Conservation (phyloP, 2,113 vertebrate genomes). For the Anarrhichthys ocellatus region DNA sequence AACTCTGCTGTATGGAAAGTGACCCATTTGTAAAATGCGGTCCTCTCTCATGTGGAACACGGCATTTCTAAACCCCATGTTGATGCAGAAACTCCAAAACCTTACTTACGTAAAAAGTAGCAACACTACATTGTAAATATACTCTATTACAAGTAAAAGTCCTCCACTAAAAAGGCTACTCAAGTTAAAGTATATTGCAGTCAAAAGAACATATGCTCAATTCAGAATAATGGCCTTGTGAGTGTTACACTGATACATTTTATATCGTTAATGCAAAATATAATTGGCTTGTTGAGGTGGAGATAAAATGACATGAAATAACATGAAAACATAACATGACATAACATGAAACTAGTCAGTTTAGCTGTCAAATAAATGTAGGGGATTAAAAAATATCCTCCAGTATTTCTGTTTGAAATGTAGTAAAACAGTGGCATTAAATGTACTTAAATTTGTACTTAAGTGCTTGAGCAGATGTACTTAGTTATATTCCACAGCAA, state of each 20-base stretch:
- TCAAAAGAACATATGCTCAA: neutral
- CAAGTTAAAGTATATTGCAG: neutral
- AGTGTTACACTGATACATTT: neutral
- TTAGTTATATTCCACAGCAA: neutral
- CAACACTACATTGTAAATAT: neutral
- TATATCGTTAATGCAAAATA: neutral
- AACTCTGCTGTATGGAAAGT: slow-evolving; percentile 18
- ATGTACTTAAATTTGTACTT: neutral
- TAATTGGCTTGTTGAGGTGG: neutral
- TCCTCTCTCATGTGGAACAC: slow-evolving; percentile 17
- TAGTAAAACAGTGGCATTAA: neutral
- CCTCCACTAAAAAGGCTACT: neutral
- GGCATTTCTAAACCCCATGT: slow-evolving; percentile 10
- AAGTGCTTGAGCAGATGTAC: neutral
- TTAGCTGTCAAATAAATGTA: neutral
- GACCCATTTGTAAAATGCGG: slow-evolving; percentile 25
- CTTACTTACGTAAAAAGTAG: neutral
- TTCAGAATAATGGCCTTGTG: neutral
- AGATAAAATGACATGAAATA: neutral
- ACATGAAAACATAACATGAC: too few relatives aligned
- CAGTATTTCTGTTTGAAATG: neutral
- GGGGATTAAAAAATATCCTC: neutral
- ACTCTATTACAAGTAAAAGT: neutral
- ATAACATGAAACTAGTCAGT: neutral
- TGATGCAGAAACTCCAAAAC: neutral